phyloP scores from a whole-genome alignment of 1,140 invertebrate species.

The Protaetia brevitarsis region DNA sequence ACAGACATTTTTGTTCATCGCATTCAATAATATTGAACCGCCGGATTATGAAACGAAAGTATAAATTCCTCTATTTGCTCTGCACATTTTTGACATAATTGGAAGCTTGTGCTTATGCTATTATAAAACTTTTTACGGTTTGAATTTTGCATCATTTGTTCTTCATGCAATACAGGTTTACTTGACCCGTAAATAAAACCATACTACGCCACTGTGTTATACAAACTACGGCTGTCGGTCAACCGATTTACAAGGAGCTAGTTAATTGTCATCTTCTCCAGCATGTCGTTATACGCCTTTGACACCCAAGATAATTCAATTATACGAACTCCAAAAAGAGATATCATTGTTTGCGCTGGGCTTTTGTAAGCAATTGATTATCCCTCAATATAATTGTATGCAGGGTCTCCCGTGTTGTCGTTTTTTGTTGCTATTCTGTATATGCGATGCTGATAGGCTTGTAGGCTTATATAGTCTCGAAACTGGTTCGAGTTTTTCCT shows the following conservation, averaged over 20 bases:
- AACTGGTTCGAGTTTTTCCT: slow-evolving; percentile 15
- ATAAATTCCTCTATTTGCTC: no score
- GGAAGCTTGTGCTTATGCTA: no score
- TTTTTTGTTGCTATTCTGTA: slow-evolving; percentile 9
- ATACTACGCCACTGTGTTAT: slow-evolving; percentile 12
- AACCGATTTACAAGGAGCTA: background rate
- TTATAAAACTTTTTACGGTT: no score
- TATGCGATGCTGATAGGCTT: background rate
- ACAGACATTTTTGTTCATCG: no score
- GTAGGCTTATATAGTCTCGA: background rate
- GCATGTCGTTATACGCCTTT: slow-evolving; percentile 13
- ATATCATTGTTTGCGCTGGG: slow-evolving; percentile 19
- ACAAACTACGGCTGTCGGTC: background rate
- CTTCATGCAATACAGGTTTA: no score
- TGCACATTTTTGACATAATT: no score
- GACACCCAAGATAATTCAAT: slow-evolving; percentile 21
- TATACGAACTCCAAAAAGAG: slow-evolving; percentile 13
- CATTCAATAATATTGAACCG: no score
- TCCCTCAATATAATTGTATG: slow-evolving; percentile 22
- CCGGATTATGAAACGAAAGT: no score
- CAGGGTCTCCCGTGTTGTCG: slow-evolving; percentile 1
- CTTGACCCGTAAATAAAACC: no score
- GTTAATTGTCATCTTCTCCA: slow-evolving; percentile 23
- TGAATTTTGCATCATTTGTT: no score
- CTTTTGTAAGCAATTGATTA: slow-evolving; percentile 24